These are phyloP conservation scores for Mercenaria mercenaria DNA, from an alignment of 1,140 invertebrate genomes.

Conservation along the genomic window DNA sequence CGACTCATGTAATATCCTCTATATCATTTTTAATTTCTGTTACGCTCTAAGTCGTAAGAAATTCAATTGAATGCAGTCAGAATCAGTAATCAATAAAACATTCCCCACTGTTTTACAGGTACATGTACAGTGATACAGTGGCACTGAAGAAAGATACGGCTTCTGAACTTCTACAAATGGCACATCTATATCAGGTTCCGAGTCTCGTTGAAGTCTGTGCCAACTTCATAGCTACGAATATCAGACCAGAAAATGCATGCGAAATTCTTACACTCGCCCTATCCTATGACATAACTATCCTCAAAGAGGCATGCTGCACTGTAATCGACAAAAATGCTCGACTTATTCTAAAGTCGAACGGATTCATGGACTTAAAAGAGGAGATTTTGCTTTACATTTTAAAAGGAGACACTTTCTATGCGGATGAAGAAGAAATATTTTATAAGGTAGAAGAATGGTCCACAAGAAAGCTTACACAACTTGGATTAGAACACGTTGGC, in stretches of 20 bases:
- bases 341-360: not conserved
- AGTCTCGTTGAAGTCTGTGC: not conserved
- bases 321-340: not conserved
- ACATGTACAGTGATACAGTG: not conserved
- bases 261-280: not conserved
- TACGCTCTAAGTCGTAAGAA: too few relatives aligned
- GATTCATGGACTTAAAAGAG: not conserved
- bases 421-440: not conserved
- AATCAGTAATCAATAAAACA: too few relatives aligned
- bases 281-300: not conserved
- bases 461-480: not conserved
- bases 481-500: not conserved
- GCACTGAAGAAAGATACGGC: not conserved
- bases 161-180: not conserved
- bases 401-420: slow-evolving; percentile 11
- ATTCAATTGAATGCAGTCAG: too few relatives aligned
- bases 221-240: not conserved
- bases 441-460: not conserved
- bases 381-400: slow-evolving; percentile 3
- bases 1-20: too few relatives aligned
- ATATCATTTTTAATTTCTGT: too few relatives aligned
- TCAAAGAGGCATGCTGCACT: not conserved
- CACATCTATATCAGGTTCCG: not conserved
- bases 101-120: not conserved
- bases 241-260: not conserved